phyloP scores from a whole-genome alignment of 2,113 vertebrate species.

The Phylloscopus trochilus region DNA sequence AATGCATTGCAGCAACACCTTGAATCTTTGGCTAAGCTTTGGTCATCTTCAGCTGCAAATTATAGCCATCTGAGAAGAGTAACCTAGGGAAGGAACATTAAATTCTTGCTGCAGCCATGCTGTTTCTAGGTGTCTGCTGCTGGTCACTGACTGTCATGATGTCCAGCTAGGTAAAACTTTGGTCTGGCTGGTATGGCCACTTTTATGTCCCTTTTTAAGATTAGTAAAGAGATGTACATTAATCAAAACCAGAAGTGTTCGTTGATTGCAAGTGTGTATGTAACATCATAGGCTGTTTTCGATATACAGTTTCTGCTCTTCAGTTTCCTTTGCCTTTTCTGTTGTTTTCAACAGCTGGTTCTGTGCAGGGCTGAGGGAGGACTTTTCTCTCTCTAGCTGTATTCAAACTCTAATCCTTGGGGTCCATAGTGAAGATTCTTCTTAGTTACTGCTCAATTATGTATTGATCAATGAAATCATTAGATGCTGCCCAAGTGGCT shows the following conservation, averaged over 20 bases:
- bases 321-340: neutral
- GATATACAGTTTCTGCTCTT: rapidly evolving
- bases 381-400: neutral
- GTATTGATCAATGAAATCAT: neutral
- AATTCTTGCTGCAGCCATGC: neutral
- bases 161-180: neutral
- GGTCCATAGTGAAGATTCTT: neutral
- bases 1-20: neutral
- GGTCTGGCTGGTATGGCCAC: neutral
- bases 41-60: neutral
- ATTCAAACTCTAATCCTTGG: neutral
- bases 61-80: neutral
- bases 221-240: neutral
- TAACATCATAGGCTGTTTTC: neutral
- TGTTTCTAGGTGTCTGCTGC: neutral
- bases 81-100: neutral
- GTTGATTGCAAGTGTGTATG: rapidly evolving
- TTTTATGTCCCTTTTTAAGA: neutral
- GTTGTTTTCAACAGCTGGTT: neutral
- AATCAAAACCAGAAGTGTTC: neutral
- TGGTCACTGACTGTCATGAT: neutral
- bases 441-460: neutral
- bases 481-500: neutral
- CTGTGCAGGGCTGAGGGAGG: neutral
- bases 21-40: neutral